Evolutionary conservation across 1,140 invertebrate genomes (phyloP), one percentile per base, ranked within the genome.

Genomic region (Frieseomelitta varia): DNA sequence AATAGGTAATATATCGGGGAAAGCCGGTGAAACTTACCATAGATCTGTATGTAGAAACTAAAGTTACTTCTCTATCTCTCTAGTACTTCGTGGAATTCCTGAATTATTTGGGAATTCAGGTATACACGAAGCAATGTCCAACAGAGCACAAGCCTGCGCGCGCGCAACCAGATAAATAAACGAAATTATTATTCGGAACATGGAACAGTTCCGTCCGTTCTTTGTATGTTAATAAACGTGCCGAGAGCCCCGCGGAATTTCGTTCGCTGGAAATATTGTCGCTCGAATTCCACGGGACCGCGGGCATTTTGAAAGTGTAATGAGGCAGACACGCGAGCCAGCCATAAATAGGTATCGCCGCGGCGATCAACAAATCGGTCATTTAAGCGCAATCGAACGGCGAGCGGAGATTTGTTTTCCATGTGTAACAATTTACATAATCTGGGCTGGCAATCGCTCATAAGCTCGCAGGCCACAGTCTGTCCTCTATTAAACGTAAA

Each of bases 351-450:
- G 27, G 61, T 81, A 81, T 75, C 61, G 80, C 71, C 47, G 21
- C 17, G 1, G 21, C 58, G 80, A 81, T 81, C 80, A 81, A 81
- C 80, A 76, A 76, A 81, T 81, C 61, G 47, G 30, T 61, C 72
- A 81, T 81, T 81, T 81, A 76, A 63, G 27, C 61, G 72, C 71
- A 27, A 81, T 67, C 72, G 79, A 61, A 65, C 2, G 58, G 58
- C 19, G 55, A 53, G 30, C 34, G 69, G 71, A 55, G 71, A 81
- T 81, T 81, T 81, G 71, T 75, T 81, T 65, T 47, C 21, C 47
- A 65, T 67, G 47, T 81, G 72, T 81, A 75, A 81, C 80, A 76
- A 81, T 81, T 81, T 76, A 76, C 72, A 81, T 81, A 81, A 81
- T 65, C 72, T 15, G 47, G 21, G 24, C n/a, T 21, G 6, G 39